phyloP scores from a whole-genome alignment of 2,888 invertebrate genomes.

The Amphipoea oculea region DNA sequence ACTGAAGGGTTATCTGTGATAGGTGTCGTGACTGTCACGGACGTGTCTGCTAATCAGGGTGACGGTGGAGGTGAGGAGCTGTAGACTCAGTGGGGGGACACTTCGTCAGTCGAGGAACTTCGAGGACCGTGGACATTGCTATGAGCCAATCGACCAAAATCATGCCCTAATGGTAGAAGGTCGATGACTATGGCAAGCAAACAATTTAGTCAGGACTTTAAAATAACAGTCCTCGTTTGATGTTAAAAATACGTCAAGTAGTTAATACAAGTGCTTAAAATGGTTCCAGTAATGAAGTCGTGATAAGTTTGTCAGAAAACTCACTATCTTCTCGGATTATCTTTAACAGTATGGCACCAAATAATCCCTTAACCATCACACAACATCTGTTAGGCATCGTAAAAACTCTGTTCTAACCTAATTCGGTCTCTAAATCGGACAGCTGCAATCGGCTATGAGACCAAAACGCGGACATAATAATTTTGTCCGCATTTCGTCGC shows the following conservation, averaged over 20 bases:
- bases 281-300: neutral
- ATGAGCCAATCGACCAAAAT: neutral
- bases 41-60: neutral
- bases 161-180: neutral
- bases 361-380: neutral
- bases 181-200: neutral
- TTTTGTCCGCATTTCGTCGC: conserved; percentile 1
- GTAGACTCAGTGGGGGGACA: neutral
- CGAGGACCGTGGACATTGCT: neutral
- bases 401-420: neutral
- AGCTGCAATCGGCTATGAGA: neutral
- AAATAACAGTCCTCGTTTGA: neutral
- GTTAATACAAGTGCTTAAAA: too few relatives aligned
- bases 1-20: conserved; percentile 10
- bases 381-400: too few relatives aligned
- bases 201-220: neutral
- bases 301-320: neutral
- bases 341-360: neutral
- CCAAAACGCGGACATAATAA: neutral
- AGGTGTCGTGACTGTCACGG: neutral
- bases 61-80: neutral
- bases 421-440: neutral
- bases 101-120: neutral
- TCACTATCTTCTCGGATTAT: neutral
- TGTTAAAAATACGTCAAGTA: neutral